Conservation (phyloP, 2,113 vertebrate species). For the Entosphenus tridentatus region DNA sequence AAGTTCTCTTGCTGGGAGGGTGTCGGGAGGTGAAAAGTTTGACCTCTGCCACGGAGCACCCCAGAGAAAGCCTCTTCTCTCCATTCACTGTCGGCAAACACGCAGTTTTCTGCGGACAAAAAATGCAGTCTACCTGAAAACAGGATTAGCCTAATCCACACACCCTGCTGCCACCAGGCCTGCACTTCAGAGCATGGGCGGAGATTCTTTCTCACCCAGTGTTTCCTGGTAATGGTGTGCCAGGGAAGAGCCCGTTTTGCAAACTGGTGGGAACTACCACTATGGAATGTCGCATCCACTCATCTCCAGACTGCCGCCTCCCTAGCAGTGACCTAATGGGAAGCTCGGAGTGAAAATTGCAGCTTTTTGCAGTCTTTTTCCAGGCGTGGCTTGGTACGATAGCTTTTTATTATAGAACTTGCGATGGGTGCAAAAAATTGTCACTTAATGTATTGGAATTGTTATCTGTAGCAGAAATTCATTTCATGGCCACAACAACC, state of each 20-base stretch:
- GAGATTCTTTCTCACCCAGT: conserved; percentile 3
- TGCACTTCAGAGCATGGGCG: background rate
- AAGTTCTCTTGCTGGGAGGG: no score
- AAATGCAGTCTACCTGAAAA: conserved; percentile 6
- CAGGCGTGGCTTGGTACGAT: no score
- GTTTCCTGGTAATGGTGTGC: background rate
- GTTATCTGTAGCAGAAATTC: no score
- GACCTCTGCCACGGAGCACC: no score
- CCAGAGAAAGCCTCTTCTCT: no score
- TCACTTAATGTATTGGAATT: no score
- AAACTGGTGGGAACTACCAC: conserved; percentile 1
- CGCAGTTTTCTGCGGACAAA: conserved; percentile 2
- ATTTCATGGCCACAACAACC: no score
- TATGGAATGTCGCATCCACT: background rate
- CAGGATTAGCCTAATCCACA: conserved; percentile 1
- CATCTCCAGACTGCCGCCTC: background rate
- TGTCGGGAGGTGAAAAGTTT: no score
- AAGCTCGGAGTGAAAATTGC: no score
- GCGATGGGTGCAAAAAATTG: no score
- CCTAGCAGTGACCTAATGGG: conserved; percentile 1
- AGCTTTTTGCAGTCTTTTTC: no score
- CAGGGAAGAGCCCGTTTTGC: background rate
- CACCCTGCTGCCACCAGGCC: conserved; percentile 1
- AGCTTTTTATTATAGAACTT: no score
- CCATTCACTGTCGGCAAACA: background rate